A percentile compares a stretch with the other conserved stretches of the same genome.
Evolutionary conservation across 2,888 invertebrate species (phyloP).

Genomic region (Drosophila subsilvestris): DNA sequence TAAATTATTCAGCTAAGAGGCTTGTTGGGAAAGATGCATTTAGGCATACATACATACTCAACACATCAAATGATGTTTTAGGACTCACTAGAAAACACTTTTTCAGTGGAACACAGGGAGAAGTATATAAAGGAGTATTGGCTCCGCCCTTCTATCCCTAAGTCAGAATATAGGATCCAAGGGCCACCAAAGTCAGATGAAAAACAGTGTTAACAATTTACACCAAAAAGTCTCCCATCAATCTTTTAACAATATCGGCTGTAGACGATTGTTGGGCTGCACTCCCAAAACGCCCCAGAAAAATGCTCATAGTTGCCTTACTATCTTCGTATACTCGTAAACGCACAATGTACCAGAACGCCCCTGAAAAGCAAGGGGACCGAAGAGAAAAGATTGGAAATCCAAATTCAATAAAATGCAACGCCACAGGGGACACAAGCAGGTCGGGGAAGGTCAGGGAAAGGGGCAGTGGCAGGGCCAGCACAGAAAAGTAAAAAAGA

Average conservation of each 20-base stretch:
- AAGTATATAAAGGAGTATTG: slow-evolving; percentile 28
- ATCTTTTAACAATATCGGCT: slow-evolving; percentile 47
- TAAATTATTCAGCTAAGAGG: slow-evolving; percentile 29
- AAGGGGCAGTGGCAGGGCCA: slow-evolving; percentile 26
- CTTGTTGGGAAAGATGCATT: slow-evolving; percentile 25
- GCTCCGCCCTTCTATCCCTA: slow-evolving; percentile 19
- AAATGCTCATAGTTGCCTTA: slow-evolving; percentile 31
- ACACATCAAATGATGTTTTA: slow-evolving; percentile 39
- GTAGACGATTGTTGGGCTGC: slow-evolving; percentile 32
- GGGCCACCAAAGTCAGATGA: slow-evolving; percentile 26
- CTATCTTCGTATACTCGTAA: slow-evolving; percentile 22
- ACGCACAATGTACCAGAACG: slow-evolving; percentile 26
- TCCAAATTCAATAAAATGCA: slow-evolving; percentile 74
- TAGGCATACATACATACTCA: slow-evolving; percentile 29
- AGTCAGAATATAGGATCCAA: slow-evolving; percentile 13
- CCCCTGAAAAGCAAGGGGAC: slow-evolving; percentile 34
- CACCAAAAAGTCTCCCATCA: slow-evolving; percentile 60
- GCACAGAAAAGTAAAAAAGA: slow-evolving; percentile 49
- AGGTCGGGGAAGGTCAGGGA: slow-evolving; percentile 18
- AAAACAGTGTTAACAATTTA: slow-evolving; percentile 70
- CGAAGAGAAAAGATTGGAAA: slow-evolving; percentile 49
- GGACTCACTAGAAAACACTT: slow-evolving; percentile 41
- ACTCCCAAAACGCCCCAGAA: slow-evolving; percentile 41
- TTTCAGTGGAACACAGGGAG: slow-evolving; percentile 34
- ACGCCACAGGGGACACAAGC: slow-evolving; percentile 68